A percentile compares a stretch with the other conserved stretches of the same genome.
Evolutionary conservation across 1,140 invertebrate species (phyloP).

Genomic region (Tetramorium parvispinum): DNA sequence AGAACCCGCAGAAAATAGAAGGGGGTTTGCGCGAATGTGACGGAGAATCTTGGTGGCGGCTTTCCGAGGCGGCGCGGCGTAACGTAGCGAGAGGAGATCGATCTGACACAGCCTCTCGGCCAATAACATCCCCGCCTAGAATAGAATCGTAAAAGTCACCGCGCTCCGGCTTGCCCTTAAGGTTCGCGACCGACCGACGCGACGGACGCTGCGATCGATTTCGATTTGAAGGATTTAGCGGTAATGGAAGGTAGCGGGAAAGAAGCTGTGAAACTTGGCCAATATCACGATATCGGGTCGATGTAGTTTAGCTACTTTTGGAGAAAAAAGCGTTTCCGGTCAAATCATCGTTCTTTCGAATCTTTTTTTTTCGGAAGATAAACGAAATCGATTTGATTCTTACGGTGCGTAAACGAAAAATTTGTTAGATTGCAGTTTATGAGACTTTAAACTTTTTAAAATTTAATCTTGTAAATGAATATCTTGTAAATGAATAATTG

Average conservation of each 20-base stretch:
- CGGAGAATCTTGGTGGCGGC: slow-evolving; percentile 29
- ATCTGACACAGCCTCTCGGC: slow-evolving; percentile 44
- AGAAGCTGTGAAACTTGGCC: background rate
- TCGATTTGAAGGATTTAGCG: slow-evolving; percentile 45
- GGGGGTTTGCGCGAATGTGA: background rate
- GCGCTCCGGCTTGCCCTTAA: slow-evolving; percentile 17
- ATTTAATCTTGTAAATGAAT: background rate
- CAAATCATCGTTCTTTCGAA: background rate
- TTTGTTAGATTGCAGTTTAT: background rate
- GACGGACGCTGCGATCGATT: slow-evolving; percentile 49
- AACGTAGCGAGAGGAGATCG: slow-evolving; percentile 47
- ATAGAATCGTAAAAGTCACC: slow-evolving; percentile 67
- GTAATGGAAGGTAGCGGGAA: slow-evolving; percentile 9
- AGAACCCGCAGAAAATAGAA: slow-evolving; percentile 31
- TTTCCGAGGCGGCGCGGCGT: background rate
- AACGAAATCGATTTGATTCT: background rate
- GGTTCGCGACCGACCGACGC: background rate
- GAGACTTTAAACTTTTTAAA: background rate
- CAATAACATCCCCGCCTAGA: slow-evolving; percentile 47
- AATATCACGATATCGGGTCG: slow-evolving; percentile 4
- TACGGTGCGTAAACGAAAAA: background rate
- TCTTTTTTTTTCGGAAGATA: background rate
- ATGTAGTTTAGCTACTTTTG: slow-evolving; percentile 43
- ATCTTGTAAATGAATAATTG: background rate
- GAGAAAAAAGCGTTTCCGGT: background rate